Conservation (phyloP, 2,797 vertebrate genomes). For the Choloepus didactylus region DNA sequence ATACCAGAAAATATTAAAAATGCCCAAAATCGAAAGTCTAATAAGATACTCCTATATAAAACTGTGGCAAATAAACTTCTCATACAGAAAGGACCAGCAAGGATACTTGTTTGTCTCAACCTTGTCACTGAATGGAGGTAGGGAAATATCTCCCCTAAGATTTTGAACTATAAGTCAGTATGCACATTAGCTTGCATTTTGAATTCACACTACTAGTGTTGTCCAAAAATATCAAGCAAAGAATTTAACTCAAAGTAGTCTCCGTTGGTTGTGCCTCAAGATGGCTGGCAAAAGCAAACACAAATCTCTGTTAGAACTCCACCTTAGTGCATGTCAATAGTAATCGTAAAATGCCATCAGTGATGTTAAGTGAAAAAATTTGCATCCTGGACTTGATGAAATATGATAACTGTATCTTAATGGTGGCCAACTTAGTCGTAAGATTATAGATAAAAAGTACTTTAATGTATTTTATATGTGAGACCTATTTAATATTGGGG, state of each 20-base stretch:
- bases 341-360: neutral
- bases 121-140: neutral
- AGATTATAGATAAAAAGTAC: constrained; percentile 32
- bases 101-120: neutral
- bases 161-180: neutral
- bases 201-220: neutral
- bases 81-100: neutral
- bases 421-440: neutral
- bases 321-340: neutral
- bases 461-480: neutral
- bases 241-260: neutral
- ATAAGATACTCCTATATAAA: neutral
- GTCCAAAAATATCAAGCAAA: neutral
- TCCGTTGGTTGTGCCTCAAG: neutral
- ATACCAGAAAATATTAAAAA: neutral
- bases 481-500: neutral
- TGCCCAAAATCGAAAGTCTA: neutral
- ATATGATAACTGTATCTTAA: neutral
- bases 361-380: neutral
- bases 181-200: neutral
- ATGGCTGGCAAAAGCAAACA: neutral
- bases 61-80: neutral
- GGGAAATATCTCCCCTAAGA: neutral
- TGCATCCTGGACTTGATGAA: neutral
- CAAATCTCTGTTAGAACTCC: neutral